Evolutionary conservation across 2,888 invertebrate species (phyloP).

Genomic region (Athrips mouffetella): DNA sequence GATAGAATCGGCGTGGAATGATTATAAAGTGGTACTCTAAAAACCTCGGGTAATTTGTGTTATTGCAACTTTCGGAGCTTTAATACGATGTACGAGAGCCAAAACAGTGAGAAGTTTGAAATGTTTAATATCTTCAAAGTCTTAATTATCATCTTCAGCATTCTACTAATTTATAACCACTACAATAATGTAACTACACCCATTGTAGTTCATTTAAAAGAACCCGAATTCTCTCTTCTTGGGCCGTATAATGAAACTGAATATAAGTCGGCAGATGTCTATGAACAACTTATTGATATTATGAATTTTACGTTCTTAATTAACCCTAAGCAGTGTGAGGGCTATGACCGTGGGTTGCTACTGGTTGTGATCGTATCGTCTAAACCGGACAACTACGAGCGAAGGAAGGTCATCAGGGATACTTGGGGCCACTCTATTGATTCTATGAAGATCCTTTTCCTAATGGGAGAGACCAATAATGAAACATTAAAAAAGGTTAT

Average conservation of each 20-base stretch:
- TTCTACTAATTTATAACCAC: slow-evolving; percentile 4
- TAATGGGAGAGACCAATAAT: slow-evolving; percentile 75
- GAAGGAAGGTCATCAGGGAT: slow-evolving; percentile 82
- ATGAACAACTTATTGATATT: slow-evolving; percentile 74
- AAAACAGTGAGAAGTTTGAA: slow-evolving; percentile 8
- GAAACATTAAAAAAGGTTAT: slow-evolving; percentile 65
- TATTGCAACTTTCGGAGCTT: too few relatives aligned
- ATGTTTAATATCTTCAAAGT: slow-evolving; percentile 7
- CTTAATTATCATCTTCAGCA: neutral
- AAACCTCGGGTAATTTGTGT: too few relatives aligned
- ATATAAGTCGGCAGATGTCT: slow-evolving; percentile 36
- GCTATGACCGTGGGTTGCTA: slow-evolving; percentile 60
- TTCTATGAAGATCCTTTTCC: slow-evolving; percentile 80
- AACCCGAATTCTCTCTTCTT: slow-evolving; percentile 45
- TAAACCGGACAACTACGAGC: slow-evolving; percentile 80
- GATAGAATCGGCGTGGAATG: too few relatives aligned
- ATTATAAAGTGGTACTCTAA: too few relatives aligned
- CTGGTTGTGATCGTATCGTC: slow-evolving; percentile 83
- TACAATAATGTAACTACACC: neutral
- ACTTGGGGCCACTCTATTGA: slow-evolving; percentile 83
- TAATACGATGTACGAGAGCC: slow-evolving; percentile 12
- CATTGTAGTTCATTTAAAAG: slow-evolving; percentile 29
- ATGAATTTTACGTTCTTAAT: slow-evolving; percentile 80
- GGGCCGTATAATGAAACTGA: slow-evolving; percentile 41
- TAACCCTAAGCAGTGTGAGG: slow-evolving; percentile 76